Base-by-base conservation (phyloP, 1,140 invertebrate species). In the Bombyx mori region DNA sequence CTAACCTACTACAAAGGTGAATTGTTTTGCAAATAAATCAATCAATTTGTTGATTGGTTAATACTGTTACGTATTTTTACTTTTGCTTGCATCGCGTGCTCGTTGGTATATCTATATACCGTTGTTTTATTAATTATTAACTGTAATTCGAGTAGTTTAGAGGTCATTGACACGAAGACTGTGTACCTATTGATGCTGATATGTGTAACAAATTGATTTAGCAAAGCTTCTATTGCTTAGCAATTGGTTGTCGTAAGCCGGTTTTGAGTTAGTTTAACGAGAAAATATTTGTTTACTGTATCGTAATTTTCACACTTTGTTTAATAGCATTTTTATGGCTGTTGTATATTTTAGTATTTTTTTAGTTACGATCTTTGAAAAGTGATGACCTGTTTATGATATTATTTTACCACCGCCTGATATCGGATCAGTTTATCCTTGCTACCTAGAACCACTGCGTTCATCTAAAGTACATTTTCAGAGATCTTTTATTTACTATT, bases 91-190 rank as follows among this genome's bases (percentile, higher is more conserved):
- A 35, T 35, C 57, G 46, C 52, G 57, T 52, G 55, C 57, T 66
- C 58, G 63, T 56, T 62, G 62, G 51, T 44, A 48, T 45, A 35
- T 35, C 26, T 35, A 51, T 56, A 63, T 64, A 73, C 69, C 69
- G 69, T 71, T 71, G 66, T 77, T 74, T 69, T 68, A 65, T 71
- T 79, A 75, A 79, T 79, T 76, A 75, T 73, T 71, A 76, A 76
- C 74, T 69, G 68, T 71, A 66, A 65, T 56, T 71, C 64, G 68
- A 69, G 69, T 67, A 71, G 69, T 76, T 68, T 64, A 64, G 66
- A 63, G 72, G 66, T 79, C 71, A 73, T 47, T 67, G 76, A 73
- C 76, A 52, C 56, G 26, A 8, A 57, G 51, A 48, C 35, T 56
- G 61, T 60, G 60, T 69, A 65, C 65, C 61, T 70, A 50, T 46